A percentile compares a stretch with the other conserved stretches of the same genome.
Conservation (phyloP, 1,140 invertebrate genomes). For the Formica selysi region DNA sequence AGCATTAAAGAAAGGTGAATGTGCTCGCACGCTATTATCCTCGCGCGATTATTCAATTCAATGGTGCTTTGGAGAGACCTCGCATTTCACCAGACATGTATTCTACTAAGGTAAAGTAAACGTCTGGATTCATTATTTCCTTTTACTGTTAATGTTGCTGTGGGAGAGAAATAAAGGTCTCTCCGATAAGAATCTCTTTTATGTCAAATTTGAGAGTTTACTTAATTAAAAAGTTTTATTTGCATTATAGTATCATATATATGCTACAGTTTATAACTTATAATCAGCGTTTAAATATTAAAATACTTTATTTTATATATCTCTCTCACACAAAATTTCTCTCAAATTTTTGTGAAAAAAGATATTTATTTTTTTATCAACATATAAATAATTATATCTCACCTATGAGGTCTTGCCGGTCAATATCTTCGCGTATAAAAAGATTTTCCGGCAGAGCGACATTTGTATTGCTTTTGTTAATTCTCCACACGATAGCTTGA, state of each 20-base stretch:
- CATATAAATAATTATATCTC: constrained; percentile 38
- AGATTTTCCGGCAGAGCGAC: constrained; percentile 78
- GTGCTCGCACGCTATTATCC: constrained; percentile 5
- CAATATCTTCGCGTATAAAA: constrained; percentile 75
- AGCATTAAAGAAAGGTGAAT: constrained; percentile 21
- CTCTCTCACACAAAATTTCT: not conserved
- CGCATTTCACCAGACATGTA: constrained; percentile 26
- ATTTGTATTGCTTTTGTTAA: constrained; percentile 66
- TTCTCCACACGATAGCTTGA: constrained; percentile 82
- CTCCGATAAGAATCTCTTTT: not conserved
- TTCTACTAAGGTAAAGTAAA: constrained; percentile 18
- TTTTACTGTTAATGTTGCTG: constrained; percentile 15
- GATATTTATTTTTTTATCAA: not conserved
- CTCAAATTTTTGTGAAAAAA: not conserved
- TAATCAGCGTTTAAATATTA: not conserved
- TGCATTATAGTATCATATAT: not conserved
- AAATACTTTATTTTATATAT: not conserved
- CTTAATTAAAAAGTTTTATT: not conserved
- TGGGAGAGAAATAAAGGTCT: not conserved
- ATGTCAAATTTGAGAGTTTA: not conserved
- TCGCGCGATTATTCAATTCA: constrained; percentile 37
- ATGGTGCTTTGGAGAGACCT: constrained; percentile 20
- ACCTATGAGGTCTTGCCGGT: constrained; percentile 85
- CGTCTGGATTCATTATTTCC: constrained; percentile 3
- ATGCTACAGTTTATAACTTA: not conserved